Conservation (phyloP, 1,140 invertebrate genomes). For the Scaptomyza hsui region DNA sequence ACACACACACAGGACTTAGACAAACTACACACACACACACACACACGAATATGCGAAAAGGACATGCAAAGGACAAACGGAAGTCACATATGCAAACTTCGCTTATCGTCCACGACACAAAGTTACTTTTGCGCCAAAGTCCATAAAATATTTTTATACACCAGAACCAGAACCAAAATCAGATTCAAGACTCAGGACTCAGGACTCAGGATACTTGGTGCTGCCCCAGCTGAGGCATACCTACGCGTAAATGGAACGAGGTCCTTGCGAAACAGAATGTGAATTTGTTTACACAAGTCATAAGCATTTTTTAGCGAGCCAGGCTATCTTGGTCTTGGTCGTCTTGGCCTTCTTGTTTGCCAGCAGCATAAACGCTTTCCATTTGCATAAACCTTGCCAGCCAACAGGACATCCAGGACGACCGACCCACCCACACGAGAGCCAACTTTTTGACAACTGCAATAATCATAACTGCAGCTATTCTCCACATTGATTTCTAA, state of each 20-base stretch:
- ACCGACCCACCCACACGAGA: constrained; percentile 21
- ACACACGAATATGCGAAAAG: constrained; percentile 37
- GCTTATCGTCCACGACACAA: constrained; percentile 63
- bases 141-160: constrained; percentile 78
- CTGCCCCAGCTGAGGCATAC: constrained; percentile 49
- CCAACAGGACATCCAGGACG: constrained; percentile 14
- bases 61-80: constrained; percentile 80
- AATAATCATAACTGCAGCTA: constrained; percentile 77
- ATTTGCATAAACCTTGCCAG: neutral
- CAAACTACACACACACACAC: constrained; percentile 1
- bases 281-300: constrained; percentile 80
- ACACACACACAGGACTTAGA: neutral
- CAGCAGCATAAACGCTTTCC: neutral
- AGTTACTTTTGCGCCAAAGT: constrained; percentile 75
- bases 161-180: constrained; percentile 7
- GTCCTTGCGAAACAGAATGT: constrained; percentile 28
- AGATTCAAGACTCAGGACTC: constrained; percentile 25
- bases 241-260: constrained; percentile 65
- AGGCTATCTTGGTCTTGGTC: constrained; percentile 29
- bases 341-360: constrained; percentile 35
- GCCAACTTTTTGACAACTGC: constrained; percentile 70
- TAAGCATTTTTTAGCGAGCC: constrained; percentile 80
- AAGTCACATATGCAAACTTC: constrained; percentile 73
- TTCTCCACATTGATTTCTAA: constrained; percentile 69
- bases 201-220: constrained; percentile 28